phyloP scores from a whole-genome alignment of 2,888 invertebrate species.

The Drosophila buzzatii region DNA sequence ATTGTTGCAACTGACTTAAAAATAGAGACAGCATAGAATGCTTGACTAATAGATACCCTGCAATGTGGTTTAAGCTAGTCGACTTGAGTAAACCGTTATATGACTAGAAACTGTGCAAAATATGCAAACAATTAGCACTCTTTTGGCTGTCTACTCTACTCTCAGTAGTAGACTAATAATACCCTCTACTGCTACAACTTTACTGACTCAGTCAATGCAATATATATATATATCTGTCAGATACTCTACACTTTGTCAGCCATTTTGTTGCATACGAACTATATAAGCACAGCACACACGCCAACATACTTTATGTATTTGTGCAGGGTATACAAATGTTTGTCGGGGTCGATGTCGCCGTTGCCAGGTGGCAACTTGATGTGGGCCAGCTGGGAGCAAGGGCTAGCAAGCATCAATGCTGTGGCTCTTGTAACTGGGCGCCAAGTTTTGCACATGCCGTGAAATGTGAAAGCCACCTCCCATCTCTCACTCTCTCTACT shows the following conservation, averaged over 20 bases:
- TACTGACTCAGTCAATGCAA: no score
- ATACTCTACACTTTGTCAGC: background rate
- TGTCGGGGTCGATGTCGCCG: constrained; percentile 45
- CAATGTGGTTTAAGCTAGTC: background rate
- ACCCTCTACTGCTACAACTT: background rate
- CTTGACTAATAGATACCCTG: background rate
- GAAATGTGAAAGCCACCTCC: constrained; percentile 45
- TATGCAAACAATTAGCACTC: background rate
- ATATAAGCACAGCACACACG: background rate
- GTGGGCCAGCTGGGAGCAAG: constrained; percentile 44
- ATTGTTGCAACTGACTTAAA: background rate
- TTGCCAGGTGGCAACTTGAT: constrained; percentile 46
- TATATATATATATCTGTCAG: background rate
- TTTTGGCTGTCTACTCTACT: no score
- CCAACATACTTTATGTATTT: background rate
- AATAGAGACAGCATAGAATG: no score
- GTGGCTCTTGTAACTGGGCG: constrained; percentile 44
- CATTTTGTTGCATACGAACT: background rate
- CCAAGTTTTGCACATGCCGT: constrained; percentile 66
- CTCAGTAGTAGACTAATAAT: background rate
- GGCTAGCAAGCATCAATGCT: constrained; percentile 19
- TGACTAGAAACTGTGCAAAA: background rate
- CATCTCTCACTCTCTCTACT: background rate
- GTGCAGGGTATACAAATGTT: constrained; percentile 41
- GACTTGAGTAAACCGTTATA: background rate